Base-by-base conservation (phyloP, 2,888 invertebrate genomes). In the Rhingia campestris region DNA sequence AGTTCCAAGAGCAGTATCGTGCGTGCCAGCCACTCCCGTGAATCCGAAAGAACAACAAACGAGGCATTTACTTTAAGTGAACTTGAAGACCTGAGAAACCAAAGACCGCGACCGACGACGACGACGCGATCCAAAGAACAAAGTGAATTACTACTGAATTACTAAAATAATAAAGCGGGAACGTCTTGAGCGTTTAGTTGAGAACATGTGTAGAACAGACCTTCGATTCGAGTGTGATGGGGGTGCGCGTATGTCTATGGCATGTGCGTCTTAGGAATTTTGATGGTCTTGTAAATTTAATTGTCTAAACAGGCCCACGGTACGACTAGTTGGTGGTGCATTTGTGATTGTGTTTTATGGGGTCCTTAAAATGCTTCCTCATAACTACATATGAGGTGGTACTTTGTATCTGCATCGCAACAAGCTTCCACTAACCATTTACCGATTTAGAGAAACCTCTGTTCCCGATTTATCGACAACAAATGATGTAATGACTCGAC, bases 71-170 rank as follows among this genome's bases (percentile, higher is more conserved):
- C 53, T 73, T 77, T 80, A 84, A 84, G 84, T 84, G 84, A 84
- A 84, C 75, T 84, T 84, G 74, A 84, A 84, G 84, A 84, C 84
- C 84, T 70, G 84, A 80, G 47, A 84, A 84, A 84, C 80, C 84
- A 61, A 84, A 59, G 59, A 64, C 49, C 70, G 22, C 22, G n/a
- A 84, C 74, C 75, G 53, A 79, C 2, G 22, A 22, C 22, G 22
- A 22, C 22, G 22, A 22, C 22, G 22, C 22, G 69, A 79, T 74
- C 63, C 45, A 58, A 74, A 74, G 59, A 80, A 84, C 74, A 84
- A 85, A 85, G 85, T 76, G 85, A 72, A 56, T 81, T 51, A 77
- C 75, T 77, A 72, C 63, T 63, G 67, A 58, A 79, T 82, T 74
- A 85, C 74, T 85, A 81, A 81, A 85, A 85, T 49, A 75, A 85